These are phyloP conservation scores for Oreochromis grahami DNA, from an alignment of 2,797 vertebrate genomes.

Conservation along the genomic window DNA sequence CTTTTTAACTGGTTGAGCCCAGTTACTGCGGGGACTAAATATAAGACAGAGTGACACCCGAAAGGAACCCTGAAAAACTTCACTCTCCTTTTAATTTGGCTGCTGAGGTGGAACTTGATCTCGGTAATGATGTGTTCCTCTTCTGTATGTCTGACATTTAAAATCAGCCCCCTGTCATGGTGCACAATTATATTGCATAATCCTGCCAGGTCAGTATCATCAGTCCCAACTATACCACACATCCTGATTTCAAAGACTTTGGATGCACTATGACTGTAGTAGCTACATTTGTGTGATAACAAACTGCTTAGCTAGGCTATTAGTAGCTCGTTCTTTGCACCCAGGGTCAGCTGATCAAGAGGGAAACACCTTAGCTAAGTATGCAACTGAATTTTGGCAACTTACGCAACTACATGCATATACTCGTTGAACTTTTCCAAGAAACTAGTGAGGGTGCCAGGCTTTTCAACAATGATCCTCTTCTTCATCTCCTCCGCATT, in stretches of 20 bases:
- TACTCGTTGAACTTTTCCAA: slow-evolving; percentile 84
- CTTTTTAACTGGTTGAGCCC: slow-evolving; percentile 8
- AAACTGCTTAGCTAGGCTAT: neutral
- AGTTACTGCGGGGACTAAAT: slow-evolving; percentile 2
- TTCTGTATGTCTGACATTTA: slow-evolving; percentile 44
- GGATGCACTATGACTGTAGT: neutral
- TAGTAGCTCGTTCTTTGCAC: neutral
- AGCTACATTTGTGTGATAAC: neutral
- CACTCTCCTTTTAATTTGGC: slow-evolving; percentile 4
- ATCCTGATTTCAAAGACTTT: neutral
- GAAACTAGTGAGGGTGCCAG: slow-evolving; percentile 78
- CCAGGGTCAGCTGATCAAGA: neutral
- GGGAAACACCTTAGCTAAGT: neutral
- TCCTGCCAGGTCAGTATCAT: neutral
- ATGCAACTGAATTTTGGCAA: neutral
- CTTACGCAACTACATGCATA: slow-evolving; percentile 93
- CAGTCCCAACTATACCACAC: neutral
- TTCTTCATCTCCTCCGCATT: slow-evolving; percentile 65
- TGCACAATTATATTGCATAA: neutral
- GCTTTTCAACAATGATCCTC: slow-evolving; percentile 67
- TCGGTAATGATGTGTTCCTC: slow-evolving; percentile 1
- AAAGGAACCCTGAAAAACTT: neutral
- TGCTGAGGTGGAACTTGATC: slow-evolving; percentile 38
- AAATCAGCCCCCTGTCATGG: neutral
- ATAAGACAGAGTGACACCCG: slow-evolving; percentile 17